Base-by-base conservation (phyloP, 2,113 vertebrate species). In the Genyomyrus donnyi region DNA sequence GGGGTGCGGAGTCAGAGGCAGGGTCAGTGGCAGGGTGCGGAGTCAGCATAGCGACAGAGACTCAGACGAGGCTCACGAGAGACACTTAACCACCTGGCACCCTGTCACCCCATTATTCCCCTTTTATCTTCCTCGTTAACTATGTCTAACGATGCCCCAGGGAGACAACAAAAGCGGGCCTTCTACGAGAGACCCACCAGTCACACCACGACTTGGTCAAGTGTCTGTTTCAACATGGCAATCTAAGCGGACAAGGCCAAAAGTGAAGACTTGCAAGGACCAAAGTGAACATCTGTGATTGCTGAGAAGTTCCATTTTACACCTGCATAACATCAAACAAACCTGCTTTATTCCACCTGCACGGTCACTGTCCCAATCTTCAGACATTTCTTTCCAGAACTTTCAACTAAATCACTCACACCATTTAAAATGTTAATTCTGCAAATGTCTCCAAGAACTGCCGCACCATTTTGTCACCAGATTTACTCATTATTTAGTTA, bases 61-160 rank as follows among this genome's bases (percentile, higher is more conserved):
- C 85, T 87, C n/a, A 50, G 21, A 50, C 9, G 24, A 87, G 49
- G 80, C 9, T 85, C 21, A 7, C 17, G 10, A 83, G 49, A 21
- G 17, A 89, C 62, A 74, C 90, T 90, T 90, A 93, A 92, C 92
- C 91, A 91, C 93, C 92, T 92, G 89, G 89, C 92, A 94, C 91
- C 53, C 86, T 90, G 92, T 91, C 89, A 91, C 88, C 48, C 92
- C 91, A 92, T 92, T 91, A 92, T 91, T 91, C 89, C 83, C 46
- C 53, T 93, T 92, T 93, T 93, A 94, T 93, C 92, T 90, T 89
- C 88, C 88, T 91, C 90, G 87, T 87, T 88, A 91, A 91, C 85
- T 90, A 87, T 56, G 86, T 91, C 90, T 93, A 94, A 94, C 94
- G 90, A 94, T 83, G 85, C 92, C 94, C 92, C 31, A 2, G 93